Evolutionary conservation across 1,140 invertebrate genomes (phyloP), one percentile per base, ranked within the genome.

Genomic region (Drosophila kanapiae): DNA sequence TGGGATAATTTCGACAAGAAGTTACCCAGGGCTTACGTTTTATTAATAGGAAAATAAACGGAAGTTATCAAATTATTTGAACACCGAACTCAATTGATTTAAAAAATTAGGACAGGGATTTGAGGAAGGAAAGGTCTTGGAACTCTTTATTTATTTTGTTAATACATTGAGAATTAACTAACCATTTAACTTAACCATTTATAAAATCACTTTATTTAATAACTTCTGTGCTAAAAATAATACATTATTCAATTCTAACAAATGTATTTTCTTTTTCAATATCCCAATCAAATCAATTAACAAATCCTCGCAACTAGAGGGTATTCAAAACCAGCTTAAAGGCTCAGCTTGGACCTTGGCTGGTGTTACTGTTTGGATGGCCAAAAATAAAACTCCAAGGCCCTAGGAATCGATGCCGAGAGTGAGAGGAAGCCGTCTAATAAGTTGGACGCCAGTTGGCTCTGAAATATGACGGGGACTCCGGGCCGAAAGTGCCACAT

Each of bases 381-480:
- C 40, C 31, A 60, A 48, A 42, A 59, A 71, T 45, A 64, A 78
- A 65, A 75, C 35, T 18, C 23, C 29, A 45, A 11, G 47, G 16
- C 9, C 16, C 33, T 23, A 23, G 33, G 27, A 6, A 56, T 49
- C 53, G 37, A 37, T 27, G 47, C 33, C 42, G 58, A 68, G 43
- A 64, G 80, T 69, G 48, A 56, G 62, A 82, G 33, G 53, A 69
- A 61, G 78, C 62, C 69, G 45, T 51, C 54, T 80, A 80, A 80
- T 80, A 80, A 80, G 78, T 72, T 72, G 56, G 11, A 62, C 77
- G 69, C 40, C 80, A 82, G 80, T 82, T 82, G 80, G 57, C 31
- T 27, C 62, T 61, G 54, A 82, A 82, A 74, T 78, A 76, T 81
- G 51, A 40, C 33, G 18, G 56, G 43, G 6, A 18, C 37, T 67